A percentile compares a stretch with the other conserved stretches of the same genome.
phyloP scores from a whole-genome alignment of 2,888 invertebrate genomes.

The Cepaea hortensis region DNA sequence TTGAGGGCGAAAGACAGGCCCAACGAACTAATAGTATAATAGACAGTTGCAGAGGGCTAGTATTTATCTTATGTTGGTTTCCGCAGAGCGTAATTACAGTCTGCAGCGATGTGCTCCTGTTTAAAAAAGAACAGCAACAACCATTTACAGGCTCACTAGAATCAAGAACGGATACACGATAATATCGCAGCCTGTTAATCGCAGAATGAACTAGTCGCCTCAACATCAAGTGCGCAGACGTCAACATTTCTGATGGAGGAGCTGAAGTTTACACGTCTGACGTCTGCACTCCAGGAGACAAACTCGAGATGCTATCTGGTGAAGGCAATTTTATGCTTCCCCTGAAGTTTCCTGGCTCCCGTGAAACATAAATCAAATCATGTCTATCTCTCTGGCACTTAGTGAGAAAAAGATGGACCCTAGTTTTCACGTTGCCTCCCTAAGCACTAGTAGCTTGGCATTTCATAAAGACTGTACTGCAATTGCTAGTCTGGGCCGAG shows the following conservation, averaged over 20 bases:
- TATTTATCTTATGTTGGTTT: background rate
- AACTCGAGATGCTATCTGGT: constrained; percentile 28
- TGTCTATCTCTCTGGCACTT: constrained; percentile 10
- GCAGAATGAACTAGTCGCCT: constrained; percentile 3
- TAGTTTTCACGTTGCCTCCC: background rate
- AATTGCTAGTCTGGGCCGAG: too few species aligned
- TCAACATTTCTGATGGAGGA: background rate
- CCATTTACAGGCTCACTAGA: background rate
- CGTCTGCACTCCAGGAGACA: constrained; percentile 19
- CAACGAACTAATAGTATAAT: too few species aligned
- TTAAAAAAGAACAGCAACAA: background rate
- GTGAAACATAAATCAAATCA: constrained; percentile 23
- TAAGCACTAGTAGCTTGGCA: too few species aligned
- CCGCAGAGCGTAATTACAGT: background rate
- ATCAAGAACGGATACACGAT: background rate
- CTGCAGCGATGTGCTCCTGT: background rate
- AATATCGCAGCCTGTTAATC: constrained; percentile 21
- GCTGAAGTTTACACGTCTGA: constrained; percentile 13
- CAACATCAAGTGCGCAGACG: background rate
- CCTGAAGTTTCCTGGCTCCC: constrained; percentile 15
- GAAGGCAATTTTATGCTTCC: constrained; percentile 29
- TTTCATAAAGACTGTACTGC: too few species aligned
- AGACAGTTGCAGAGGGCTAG: too few species aligned
- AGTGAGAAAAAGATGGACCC: constrained; percentile 17
- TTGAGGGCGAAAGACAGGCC: too few species aligned